Evolutionary conservation across 2,797 vertebrate species (phyloP), one percentile per base, ranked within the genome.

Genomic region (Chelonia mydas): DNA sequence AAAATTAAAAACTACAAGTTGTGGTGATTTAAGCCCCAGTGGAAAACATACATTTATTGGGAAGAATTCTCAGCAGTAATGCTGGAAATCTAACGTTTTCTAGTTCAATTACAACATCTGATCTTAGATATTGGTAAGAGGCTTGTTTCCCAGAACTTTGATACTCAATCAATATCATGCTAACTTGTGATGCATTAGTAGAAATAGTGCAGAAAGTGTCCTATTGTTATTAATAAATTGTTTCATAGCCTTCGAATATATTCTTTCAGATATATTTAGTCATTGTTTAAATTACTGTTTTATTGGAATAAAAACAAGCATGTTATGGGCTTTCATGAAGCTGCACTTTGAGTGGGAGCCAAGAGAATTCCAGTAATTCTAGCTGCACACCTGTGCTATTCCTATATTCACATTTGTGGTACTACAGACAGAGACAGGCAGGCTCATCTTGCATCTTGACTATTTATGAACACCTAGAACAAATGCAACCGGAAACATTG

Each of bases 21-120:
- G 88, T 92, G 90, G 92, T 95, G 92, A 96, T 98, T 98, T 97
- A 77, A 96, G 87, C 93, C 98, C 96, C 98, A 86, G 93, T 97
- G 97, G 98, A 98, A 97, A 98, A 98, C 97, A 98, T 84, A 95
- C 94, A 96, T 97, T 98, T 98, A 98, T 98, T 98, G 97, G 96
- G 98, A 98, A 98, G 98, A 98, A 98, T 97, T 98, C 98, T 98
- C 98, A 98, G 93, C 97, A 98, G 98, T 94, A 98, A 96, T 96
- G 95, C 93, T 96, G 93, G 96, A 98, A 97, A 98, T 97, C 98
- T 98, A 97, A 98, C 97, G 96, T 98, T 98, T 98, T 98, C 97
- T 98, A 95, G 97, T 98, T 98, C 98, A 98, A 97, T 98, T 98
- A 98, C 97, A 98, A 97, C 94, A 96, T 95, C 65, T 41, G 94